Evolutionary conservation across 1,140 invertebrate genomes (phyloP), one percentile per base, ranked within the genome.

Genomic region (Diuraphis noxia): DNA sequence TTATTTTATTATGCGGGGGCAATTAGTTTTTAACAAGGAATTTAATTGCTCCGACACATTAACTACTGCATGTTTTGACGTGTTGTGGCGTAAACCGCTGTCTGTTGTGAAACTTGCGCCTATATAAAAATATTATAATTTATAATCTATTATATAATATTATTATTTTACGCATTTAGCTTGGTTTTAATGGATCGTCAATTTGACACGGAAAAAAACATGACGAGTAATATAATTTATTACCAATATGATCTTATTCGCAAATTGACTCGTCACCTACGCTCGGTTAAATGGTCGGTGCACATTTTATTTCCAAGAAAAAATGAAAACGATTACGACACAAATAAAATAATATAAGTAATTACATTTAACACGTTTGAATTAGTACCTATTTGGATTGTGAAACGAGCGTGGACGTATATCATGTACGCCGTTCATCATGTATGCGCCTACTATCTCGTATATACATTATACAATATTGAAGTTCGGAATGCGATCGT

Each of bases 21-120:
- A 85, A 85, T 85, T 85, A 41, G 25, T 41, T 41, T 41, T 82
- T 41, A 82, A 82, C 81, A 82, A 41, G 38, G 40, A 82, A n/a
- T 41, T 82, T 41, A 82, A 82, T 82, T 82, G 36, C 38, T 40
- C 81, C 25, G 23, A 82, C 38, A 82, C 81, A 41, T 82, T 81
- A 81, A 41, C 38, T 30, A 34, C 17, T 34, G 25, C 38, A 30
- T 41, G 38, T 81, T 81, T 38, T 81, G 9, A 38, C 79, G 79
- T 81, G 79, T 40, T 79, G 23, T 81, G 23, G 34, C 79, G 23
- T 38, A 81, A 38, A 81, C 36, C 9, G 21, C 10, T 0, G 34
- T 13, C 9, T 13, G 25, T 82, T 82, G 81, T 40, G 40, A 41
- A 79, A 79, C 34, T 1, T 34, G 4, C 56, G 5, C 30, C 56